Conservation (phyloP, 2,888 invertebrate species). For the Drosophila cracens region DNA sequence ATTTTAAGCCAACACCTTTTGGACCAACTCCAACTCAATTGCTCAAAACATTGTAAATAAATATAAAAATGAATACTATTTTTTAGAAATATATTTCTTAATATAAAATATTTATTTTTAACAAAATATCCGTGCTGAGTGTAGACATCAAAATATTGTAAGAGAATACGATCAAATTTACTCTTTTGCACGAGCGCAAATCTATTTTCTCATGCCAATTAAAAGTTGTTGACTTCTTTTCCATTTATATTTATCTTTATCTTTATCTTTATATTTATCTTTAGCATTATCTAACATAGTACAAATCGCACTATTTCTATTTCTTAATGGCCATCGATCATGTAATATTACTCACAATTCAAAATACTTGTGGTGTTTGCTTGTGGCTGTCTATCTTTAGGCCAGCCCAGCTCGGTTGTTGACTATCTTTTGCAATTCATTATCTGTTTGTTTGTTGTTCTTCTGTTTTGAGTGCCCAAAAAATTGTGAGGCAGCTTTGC, state of each 20-base stretch:
- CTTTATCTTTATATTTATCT: no score
- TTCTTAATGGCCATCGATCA: slow-evolving; percentile 38
- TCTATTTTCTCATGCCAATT: background rate
- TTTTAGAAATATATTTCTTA: background rate
- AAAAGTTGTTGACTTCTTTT: background rate
- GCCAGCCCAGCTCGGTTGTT: slow-evolving; percentile 2
- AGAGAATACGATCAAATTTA: no score
- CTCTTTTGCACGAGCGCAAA: background rate
- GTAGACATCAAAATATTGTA: no score
- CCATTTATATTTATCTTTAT: background rate
- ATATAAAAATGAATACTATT: no score
- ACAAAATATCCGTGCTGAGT: no score
- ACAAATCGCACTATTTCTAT: background rate
- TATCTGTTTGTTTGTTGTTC: slow-evolving; percentile 28
- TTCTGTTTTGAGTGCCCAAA: slow-evolving; percentile 4
- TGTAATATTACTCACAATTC: slow-evolving; percentile 17
- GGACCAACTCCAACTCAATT: no score
- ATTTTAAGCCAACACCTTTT: no score
- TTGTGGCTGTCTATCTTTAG: slow-evolving; percentile 30
- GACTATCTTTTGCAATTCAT: slow-evolving; percentile 46
- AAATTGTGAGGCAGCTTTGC: slow-evolving; percentile 1
- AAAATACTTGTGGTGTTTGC: background rate
- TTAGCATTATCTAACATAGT: background rate
- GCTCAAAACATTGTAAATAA: no score
- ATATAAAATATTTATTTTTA: no score